Conservation (phyloP, 2,888 invertebrate species). For the Ophion ellenae region DNA sequence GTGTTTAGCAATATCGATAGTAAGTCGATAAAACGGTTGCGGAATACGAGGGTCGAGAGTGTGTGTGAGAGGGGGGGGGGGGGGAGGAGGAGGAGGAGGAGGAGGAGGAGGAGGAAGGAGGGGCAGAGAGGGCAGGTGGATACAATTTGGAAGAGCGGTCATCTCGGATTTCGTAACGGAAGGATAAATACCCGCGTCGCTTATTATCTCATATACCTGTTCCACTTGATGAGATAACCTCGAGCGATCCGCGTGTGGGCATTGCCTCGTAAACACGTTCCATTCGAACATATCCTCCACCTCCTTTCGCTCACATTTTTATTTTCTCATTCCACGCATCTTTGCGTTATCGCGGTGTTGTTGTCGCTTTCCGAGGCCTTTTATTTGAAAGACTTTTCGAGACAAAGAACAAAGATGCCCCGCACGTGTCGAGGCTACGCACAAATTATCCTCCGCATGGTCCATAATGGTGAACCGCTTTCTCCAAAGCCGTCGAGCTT, state of each 20-base stretch:
- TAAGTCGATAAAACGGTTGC: slow-evolving; percentile 31
- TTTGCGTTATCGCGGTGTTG: background rate
- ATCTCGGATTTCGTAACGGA: slow-evolving; percentile 55
- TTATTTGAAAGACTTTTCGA: background rate
- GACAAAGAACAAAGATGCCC: no score
- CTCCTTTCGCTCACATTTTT: background rate
- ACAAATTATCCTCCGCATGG: no score
- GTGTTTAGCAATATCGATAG: no score
- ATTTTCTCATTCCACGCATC: background rate
- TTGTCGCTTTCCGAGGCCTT: background rate
- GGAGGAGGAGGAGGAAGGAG: no score
- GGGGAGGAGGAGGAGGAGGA: background rate
- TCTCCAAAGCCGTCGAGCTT: slow-evolving; percentile 46
- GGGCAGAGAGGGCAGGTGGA: slow-evolving; percentile 34
- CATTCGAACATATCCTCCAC: slow-evolving; percentile 35
- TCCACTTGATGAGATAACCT: slow-evolving; percentile 14
- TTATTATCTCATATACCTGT: slow-evolving; percentile 41
- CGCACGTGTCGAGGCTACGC: no score
- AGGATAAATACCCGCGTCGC: slow-evolving; percentile 50
- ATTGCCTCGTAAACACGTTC: slow-evolving; percentile 53
- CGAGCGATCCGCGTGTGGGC: slow-evolving; percentile 24
- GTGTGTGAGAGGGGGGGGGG: background rate
- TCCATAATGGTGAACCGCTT: slow-evolving; percentile 51
- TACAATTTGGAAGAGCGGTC: slow-evolving; percentile 55
- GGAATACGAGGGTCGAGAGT: slow-evolving; percentile 29